Evolutionary conservation across 2,888 invertebrate species (phyloP), one percentile per base, ranked within the genome.

Genomic region (Philopedon plagiatum): DNA sequence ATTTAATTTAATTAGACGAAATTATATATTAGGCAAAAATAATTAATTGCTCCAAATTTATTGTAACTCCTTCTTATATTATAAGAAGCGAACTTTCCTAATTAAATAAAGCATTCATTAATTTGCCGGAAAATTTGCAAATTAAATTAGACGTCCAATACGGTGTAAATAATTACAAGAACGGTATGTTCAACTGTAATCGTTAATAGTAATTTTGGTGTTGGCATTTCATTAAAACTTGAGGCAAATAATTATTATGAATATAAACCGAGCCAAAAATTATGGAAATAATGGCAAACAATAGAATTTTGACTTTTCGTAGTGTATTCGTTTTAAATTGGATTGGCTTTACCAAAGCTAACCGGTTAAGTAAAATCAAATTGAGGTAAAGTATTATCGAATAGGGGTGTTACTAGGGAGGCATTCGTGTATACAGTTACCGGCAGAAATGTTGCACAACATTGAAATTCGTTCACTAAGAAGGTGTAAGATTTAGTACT

Each of bases 141-240:
- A 51, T 51, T 51, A 51, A 51, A 51, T 29, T 26, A 26, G 15
- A 29, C 8, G 13, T 51, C 29, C 51, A 29, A 51, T 51, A n/a
- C 13, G 21, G 51, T 29, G 51, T 51, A 51, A 51, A 51, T 51
- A 51, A 51, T 51, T 51, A 51, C 51, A 29, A 51, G 2, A 51
- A 29, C 29, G 13, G 13, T 51, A 21, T 51, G 29, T 51, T 51
- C 51, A 51, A 51, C 29, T 23, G 51, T 51, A 51, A 51, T 51
- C 29, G 51, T 51, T 51, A 29, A 51, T 51, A 51, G 51, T 29
- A 51, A 51, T 51, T 51, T 51, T 29, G 51, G 26, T 58, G 58
- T 58, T 39, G 58, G 58, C 39, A 39, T 58, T 58, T 58, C 37
- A 58, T 58, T 58, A 58, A 58, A 58, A 58, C 58, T 58, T 41